Percentiles rank a stretch among this genome's conserved stretches.
phyloP scores from a whole-genome alignment of 2,113 vertebrate genomes.

The Poeciliopsis occidentalis region DNA sequence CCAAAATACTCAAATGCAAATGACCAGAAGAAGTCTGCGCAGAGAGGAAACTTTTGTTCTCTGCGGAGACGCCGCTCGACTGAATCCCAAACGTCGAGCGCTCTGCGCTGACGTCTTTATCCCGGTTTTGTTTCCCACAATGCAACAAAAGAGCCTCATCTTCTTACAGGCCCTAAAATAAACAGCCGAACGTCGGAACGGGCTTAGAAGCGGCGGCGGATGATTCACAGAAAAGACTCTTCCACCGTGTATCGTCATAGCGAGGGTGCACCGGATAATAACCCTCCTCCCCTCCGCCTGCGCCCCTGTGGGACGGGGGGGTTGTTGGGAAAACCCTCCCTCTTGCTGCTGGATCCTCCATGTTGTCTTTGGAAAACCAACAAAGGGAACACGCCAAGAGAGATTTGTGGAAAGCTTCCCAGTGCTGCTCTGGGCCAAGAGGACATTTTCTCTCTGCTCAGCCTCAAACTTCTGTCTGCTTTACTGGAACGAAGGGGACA shows the following conservation, averaged over 20 bases:
- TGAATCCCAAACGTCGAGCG: slow-evolving; percentile 32
- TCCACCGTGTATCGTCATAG: slow-evolving; percentile 52
- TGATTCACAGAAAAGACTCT: slow-evolving; percentile 36
- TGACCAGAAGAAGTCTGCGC: slow-evolving; percentile 24
- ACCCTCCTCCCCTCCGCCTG: slow-evolving; percentile 37
- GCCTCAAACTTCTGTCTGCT: background rate
- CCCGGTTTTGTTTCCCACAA: slow-evolving; percentile 58
- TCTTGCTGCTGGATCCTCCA: slow-evolving; percentile 71
- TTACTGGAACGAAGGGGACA: background rate
- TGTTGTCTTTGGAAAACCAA: slow-evolving; percentile 81
- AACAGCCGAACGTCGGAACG: slow-evolving; percentile 46
- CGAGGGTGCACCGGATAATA: slow-evolving; percentile 38
- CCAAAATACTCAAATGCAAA: background rate
- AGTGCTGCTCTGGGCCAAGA: slow-evolving; percentile 49
- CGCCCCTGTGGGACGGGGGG: slow-evolving; percentile 52
- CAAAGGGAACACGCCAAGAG: slow-evolving; percentile 80
- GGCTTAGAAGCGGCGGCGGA: slow-evolving; percentile 57
- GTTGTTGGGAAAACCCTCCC: slow-evolving; percentile 72
- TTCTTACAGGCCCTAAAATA: slow-evolving; percentile 65
- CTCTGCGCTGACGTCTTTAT: slow-evolving; percentile 43
- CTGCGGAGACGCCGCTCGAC: background rate
- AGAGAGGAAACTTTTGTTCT: slow-evolving; percentile 22
- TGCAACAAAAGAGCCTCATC: slow-evolving; percentile 62
- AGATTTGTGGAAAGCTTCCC: slow-evolving; percentile 76
- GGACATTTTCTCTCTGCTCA: background rate